Evolutionary conservation across 1,140 invertebrate species (phyloP).

Genomic region (Pemphigus obesinymphae): DNA sequence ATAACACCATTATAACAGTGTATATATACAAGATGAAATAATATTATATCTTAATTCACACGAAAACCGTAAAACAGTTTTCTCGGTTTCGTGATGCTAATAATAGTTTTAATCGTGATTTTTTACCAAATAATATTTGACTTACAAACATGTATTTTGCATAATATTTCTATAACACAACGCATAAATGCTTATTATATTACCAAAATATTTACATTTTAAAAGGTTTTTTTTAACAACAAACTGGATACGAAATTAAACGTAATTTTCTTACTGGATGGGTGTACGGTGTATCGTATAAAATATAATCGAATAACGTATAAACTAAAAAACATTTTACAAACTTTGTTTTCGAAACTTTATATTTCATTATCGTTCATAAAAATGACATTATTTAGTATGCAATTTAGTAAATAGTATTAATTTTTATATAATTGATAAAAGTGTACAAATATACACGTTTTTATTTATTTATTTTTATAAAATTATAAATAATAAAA

Average conservation of each 20-base stretch:
- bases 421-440: no score
- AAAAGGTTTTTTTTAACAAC: neutral
- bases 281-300: neutral
- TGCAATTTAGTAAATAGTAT: no score
- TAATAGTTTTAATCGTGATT: neutral
- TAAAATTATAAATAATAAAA: no score
- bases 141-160: neutral
- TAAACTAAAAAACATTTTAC: neutral
- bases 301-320: neutral
- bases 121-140: neutral
- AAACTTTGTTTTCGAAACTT: no score
- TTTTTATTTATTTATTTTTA: no score
- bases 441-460: no score
- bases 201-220: neutral
- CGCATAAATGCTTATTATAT: neutral
- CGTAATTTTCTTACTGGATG: neutral
- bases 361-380: neutral
- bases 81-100: neutral
- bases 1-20: no score
- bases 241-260: neutral
- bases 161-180: neutral
- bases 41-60: no score
- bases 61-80: neutral
- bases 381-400: no score
- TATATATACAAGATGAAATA: no score